Percentiles rank a stretch among this genome's conserved stretches.
Evolutionary conservation across 2,888 invertebrate genomes (phyloP).

Genomic region (Vesta saturnalis): DNA sequence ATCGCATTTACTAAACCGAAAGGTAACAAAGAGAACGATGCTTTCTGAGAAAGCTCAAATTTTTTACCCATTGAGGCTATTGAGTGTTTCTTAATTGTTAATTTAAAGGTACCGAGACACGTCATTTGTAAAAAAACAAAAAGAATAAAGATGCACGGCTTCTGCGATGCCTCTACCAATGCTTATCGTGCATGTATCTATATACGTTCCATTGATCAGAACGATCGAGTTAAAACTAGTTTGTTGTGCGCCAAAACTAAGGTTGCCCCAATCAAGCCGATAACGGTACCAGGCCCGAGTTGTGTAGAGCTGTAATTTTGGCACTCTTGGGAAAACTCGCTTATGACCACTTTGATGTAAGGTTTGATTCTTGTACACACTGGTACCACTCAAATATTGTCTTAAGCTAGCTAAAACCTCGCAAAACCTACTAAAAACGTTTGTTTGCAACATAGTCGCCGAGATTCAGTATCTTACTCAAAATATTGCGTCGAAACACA

Average conservation of each 20-base stretch:
- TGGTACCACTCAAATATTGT: neutral
- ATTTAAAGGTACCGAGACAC: neutral
- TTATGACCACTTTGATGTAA: neutral
- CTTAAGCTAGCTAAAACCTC: neutral
- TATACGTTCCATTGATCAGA: neutral
- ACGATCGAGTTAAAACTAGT: neutral
- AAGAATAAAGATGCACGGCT: neutral
- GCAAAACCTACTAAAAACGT: no score
- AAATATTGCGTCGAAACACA: no score
- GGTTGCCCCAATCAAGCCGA: neutral
- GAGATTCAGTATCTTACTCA: no score
- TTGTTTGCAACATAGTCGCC: neutral
- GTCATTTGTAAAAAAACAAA: neutral
- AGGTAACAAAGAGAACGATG: no score
- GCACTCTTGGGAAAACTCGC: no score
- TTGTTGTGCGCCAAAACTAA: neutral
- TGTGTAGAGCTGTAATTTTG: neutral
- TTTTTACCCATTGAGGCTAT: no score
- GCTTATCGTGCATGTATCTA: neutral
- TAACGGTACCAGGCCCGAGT: neutral
- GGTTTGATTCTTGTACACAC: neutral
- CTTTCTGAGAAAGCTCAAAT: no score
- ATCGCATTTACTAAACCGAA: no score
- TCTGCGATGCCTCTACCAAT: neutral
- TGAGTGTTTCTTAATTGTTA: no score